These are phyloP conservation scores for Vimba vimba DNA, from an alignment of 2,113 vertebrate genomes.

Conservation along the genomic window DNA sequence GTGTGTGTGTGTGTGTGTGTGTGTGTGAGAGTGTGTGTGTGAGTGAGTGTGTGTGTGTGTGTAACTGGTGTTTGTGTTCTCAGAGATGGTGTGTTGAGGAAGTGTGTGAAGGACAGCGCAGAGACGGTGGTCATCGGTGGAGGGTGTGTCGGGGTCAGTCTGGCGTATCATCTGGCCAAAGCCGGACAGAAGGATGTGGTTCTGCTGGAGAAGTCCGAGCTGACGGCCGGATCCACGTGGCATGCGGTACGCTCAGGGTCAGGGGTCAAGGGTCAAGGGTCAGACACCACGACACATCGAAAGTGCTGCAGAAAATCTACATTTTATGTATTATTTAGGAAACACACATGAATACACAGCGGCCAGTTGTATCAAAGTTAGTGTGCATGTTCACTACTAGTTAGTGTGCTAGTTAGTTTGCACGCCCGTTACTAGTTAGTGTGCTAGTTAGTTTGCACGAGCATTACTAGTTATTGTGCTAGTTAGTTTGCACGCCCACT, in stretches of 20 bases:
- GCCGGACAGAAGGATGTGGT: slow-evolving; percentile 92
- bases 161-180: slow-evolving; percentile 96
- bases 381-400: no score
- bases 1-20: not conserved
- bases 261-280: not conserved
- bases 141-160: slow-evolving; percentile 90
- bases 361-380: no score
- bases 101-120: slow-evolving; percentile 86
- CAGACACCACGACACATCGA: no score
- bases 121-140: slow-evolving; percentile 93
- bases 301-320: no score
- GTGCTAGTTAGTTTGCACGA: no score
- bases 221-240: slow-evolving; percentile 98
- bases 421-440: accelerated
- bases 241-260: slow-evolving; percentile 85
- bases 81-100: slow-evolving; percentile 69
- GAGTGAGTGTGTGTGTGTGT: not conserved
- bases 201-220: slow-evolving; percentile 93
- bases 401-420: no score
- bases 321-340: no score
- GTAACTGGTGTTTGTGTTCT: not conserved
- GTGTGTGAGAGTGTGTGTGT: not conserved
- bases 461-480: no score
- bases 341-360: no score
- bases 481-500: no score